Evolutionary conservation across 2,888 invertebrate species (phyloP), one percentile per base, ranked within the genome.

Genomic region (Temnothorax rugatulus): DNA sequence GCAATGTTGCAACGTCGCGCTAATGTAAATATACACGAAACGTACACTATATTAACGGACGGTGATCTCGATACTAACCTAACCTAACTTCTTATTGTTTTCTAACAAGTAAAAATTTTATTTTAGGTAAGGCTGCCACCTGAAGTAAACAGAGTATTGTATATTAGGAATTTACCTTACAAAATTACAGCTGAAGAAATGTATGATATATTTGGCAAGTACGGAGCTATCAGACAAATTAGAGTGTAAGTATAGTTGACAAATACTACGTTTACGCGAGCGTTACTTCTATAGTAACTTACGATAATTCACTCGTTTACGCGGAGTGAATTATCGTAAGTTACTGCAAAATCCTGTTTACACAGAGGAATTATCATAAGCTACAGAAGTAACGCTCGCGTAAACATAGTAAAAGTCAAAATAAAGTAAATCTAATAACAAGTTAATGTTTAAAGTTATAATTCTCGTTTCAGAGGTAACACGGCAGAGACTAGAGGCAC

Each of bases 201-300:
- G 99, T 99, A 99, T 94, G 99, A 99, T 95, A 99, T 99, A 88
- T 99, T 99, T 96, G 99, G 99, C 25, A 99, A 99, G 96, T 99
- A 99, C 95, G 99, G 99, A 91, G 99, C 99, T 4, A 99, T 99
- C 89, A 95, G 99, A 91, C 99, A 99, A 95, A 99, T 99, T 86
- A 96, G 99, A 95, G 98, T 99, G 99, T 99, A 96, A 97, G 98
- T 96, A 84, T n/a, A 15, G 34, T 34, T 34, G 34, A 34, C 34
- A 7, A 4, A 29, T 29, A 29, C 29, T 29, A 29, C 29, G 29
- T 29, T 29, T 29, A 29, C 29, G 29, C 4, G 29, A 29, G 29
- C 4, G 29, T 29, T 29, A 29, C 4, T 29, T 29, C 29, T 29
- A 4, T 4, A 29, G 29, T 29, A 4, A 29, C 29, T 29, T 29